Evolutionary conservation across 2,797 vertebrate species (phyloP).

Genomic region (Tenualosa thibaudeaui): DNA sequence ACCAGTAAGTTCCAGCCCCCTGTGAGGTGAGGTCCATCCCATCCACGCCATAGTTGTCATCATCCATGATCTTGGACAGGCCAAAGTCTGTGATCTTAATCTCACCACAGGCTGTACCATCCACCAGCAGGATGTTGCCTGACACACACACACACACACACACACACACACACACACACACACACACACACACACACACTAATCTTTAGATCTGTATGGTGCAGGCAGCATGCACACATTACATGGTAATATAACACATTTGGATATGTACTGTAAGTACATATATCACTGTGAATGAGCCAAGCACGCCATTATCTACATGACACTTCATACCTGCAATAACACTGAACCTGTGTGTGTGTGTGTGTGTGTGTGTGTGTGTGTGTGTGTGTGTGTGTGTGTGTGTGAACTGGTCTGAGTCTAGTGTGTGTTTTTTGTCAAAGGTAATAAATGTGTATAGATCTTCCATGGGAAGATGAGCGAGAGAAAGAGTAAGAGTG

Average conservation of each 20-base stretch:
- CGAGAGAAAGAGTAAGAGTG: too few relatives aligned
- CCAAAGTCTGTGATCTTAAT: conserved; percentile 99
- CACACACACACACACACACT: too few relatives aligned
- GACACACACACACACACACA: neutral
- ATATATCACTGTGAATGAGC: too few relatives aligned
- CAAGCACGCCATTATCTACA: neutral
- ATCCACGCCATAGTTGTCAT: conserved; percentile 96
- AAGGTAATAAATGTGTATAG: too few relatives aligned
- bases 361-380: neutral
- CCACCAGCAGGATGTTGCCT: conserved; percentile 86
- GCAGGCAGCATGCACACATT: neutral
- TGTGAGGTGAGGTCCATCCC: conserved; percentile 99
- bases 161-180: neutral
- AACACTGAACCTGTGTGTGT: neutral
- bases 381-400: neutral
- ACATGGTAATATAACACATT: neutral
- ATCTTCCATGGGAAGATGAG: too few relatives aligned
- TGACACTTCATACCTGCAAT: too few relatives aligned
- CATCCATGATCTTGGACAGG: conserved; percentile 98
- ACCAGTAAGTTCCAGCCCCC: conserved; percentile 98
- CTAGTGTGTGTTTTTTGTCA: too few relatives aligned
- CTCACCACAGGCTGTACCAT: conserved; percentile 96
- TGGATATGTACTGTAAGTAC: too few relatives aligned
- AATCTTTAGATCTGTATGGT: too few relatives aligned
- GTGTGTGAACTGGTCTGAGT: neutral